Percentiles rank a stretch among this genome's conserved stretches.
Conservation (phyloP, 2,888 invertebrate genomes). For the Poecilus cupreus region DNA sequence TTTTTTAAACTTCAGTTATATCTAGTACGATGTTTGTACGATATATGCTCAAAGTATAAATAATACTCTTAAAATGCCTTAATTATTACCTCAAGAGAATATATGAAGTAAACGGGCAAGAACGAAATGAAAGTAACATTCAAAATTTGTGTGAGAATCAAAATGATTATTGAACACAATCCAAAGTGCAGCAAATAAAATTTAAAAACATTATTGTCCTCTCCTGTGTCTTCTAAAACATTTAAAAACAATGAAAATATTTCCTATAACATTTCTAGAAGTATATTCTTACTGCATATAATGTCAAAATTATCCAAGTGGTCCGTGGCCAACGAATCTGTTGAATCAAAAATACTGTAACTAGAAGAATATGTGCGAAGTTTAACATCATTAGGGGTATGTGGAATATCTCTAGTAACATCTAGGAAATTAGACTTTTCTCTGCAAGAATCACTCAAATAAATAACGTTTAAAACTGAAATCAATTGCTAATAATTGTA, state of each 20-base stretch:
- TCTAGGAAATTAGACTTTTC: conserved; percentile 43
- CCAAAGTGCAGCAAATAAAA: conserved; percentile 63
- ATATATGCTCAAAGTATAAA: too few relatives aligned
- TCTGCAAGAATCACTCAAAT: background rate
- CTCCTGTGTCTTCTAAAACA: background rate
- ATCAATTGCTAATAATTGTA: conserved; percentile 10
- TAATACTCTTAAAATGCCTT: too few relatives aligned
- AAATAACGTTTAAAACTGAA: conserved; percentile 20
- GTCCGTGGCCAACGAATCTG: background rate
- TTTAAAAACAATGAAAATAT: background rate
- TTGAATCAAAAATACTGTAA: conserved; percentile 47
- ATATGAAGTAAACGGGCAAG: conserved; percentile 44
- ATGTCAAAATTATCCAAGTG: background rate
- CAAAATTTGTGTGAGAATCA: conserved; percentile 15
- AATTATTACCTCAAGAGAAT: conserved; percentile 17
- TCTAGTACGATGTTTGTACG: too few relatives aligned
- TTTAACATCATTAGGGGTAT: background rate
- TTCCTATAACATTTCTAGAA: background rate
- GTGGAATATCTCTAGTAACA: conserved; percentile 13
- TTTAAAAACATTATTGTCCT: conserved; percentile 3
- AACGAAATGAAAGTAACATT: conserved; percentile 28
- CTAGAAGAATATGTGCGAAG: conserved; percentile 21
- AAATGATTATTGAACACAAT: conserved; percentile 45
- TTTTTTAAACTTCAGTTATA: background rate
- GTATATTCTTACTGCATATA: background rate